Evolutionary conservation across 2,797 vertebrate species (phyloP).

Genomic region (Liparis tanakae): DNA sequence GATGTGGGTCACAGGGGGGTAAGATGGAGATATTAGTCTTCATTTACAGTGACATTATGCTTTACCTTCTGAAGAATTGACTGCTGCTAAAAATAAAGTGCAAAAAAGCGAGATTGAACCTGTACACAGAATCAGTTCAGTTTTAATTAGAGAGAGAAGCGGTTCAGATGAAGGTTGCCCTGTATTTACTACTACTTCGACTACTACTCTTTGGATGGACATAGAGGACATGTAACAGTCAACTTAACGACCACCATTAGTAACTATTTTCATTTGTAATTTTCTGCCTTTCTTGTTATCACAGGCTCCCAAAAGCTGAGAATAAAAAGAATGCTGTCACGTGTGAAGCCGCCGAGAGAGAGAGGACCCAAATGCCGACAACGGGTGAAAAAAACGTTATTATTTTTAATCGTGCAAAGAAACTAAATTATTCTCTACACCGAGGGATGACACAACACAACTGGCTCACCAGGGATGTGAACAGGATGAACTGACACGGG

Average conservation of each 20-base stretch:
- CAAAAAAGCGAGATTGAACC: conserved; percentile 23
- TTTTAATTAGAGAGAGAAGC: conserved; percentile 52
- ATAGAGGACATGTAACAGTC: conserved; percentile 4
- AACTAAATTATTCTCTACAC: too few relatives aligned
- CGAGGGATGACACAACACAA: too few relatives aligned
- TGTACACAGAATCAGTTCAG: conserved; percentile 22
- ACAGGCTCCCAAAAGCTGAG: neutral
- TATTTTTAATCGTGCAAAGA: too few relatives aligned
- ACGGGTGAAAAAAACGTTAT: too few relatives aligned
- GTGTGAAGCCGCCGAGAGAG: too few relatives aligned
- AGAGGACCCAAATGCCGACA: too few relatives aligned
- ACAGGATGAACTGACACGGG: too few relatives aligned
- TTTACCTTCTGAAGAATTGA: conserved; percentile 7
- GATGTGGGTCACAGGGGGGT: conserved; percentile 24
- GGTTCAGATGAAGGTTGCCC: conserved; percentile 50
- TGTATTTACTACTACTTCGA: conserved; percentile 19
- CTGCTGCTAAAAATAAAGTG: conserved; percentile 15
- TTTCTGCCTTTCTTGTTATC: neutral
- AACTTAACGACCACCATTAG: neutral
- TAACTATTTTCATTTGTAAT: neutral
- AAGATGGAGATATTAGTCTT: conserved; percentile 25
- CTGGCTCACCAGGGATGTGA: too few relatives aligned
- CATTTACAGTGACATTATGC: conserved; percentile 19
- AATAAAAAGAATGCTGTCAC: neutral
- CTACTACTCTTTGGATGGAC: conserved; percentile 13